A percentile compares a stretch with the other conserved stretches of the same genome.
Evolutionary conservation across 1,140 invertebrate species (phyloP).

Genomic region (Aphaenogaster floridana): DNA sequence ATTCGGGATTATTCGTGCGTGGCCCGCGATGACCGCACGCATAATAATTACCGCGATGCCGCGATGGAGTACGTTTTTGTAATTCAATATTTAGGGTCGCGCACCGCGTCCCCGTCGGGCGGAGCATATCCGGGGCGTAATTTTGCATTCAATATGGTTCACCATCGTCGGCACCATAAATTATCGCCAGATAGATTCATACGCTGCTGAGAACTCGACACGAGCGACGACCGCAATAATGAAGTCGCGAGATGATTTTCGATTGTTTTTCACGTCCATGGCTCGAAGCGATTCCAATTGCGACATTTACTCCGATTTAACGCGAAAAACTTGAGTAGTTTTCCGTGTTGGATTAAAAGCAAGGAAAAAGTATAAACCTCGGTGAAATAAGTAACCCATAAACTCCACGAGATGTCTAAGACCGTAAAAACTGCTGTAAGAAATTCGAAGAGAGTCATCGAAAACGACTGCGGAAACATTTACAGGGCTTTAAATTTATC

Average conservation of each 20-base stretch:
- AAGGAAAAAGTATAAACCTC: constrained; percentile 11
- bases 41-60: constrained; percentile 55
- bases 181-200: constrained; percentile 54
- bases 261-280: background rate
- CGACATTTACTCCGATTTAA: constrained; percentile 13
- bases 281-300: constrained; percentile 9
- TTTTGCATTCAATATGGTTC: constrained; percentile 55
- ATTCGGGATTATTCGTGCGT: constrained; percentile 59
- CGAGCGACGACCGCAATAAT: background rate
- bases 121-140: constrained; percentile 28
- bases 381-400: constrained; percentile 21
- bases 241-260: constrained; percentile 23
- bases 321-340: constrained; percentile 14
- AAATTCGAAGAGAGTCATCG: constrained; percentile 37
- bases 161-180: constrained; percentile 38
- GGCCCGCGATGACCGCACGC: constrained; percentile 29
- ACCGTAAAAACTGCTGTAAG: constrained; percentile 23
- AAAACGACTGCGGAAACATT: constrained; percentile 48
- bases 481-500: constrained; percentile 49
- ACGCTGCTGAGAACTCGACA: constrained; percentile 7
- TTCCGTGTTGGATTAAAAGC: constrained; percentile 20
- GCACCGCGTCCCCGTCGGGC: background rate
- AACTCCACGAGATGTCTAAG: constrained; percentile 16
- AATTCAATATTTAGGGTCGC: constrained; percentile 60
- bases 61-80: constrained; percentile 50